Evolutionary conservation across 2,797 vertebrate species (phyloP), one percentile per base, ranked within the genome.

Genomic region (Poecilia picta): DNA sequence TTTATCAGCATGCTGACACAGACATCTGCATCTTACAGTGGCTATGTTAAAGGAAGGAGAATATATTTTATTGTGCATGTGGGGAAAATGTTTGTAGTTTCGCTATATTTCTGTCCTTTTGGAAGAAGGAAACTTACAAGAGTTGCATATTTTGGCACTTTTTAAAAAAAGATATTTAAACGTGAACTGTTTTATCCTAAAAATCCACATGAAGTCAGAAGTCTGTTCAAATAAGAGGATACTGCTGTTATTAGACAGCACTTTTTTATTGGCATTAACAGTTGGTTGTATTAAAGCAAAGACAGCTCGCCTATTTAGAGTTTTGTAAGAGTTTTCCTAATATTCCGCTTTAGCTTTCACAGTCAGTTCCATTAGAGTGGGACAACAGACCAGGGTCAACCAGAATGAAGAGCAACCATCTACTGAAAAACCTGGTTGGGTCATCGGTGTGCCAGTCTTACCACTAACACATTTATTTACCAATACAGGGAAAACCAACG

Each of bases 1-100:
- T 33, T 89, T 82, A 93, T 93, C 85, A 80, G 92, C 93, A 94
- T 94, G 92, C 87, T 88, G 85, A 79, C 88, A 91, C 90, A 85
- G 87, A 88, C 82, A 88, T 88, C 75, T 87, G 84, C 90, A 89
- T 91, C 36, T 90, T 90, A 83, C 78, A 81, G 82, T 89, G 83
- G 88, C 87, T 92, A 89, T 88, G 68, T 88, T 83, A 76, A 85
- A 92, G 85, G 84, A 81, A 73, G 89, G 77, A 81, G 77, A 51
- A 81, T 43, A 78, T 46, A 70, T 76, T 73, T 76, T 57, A 88
- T 85, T 81, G 87, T 90, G 91, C 91, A 93, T 93, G 90, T 85
- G 75, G 80, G 84, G 83, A 62, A 89, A 85, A 83, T 83, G 82
- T 41, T 86, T 0, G 74, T 39, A 39, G 5, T 81, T 84, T 49